These are phyloP conservation scores for Lasaia peninsularis DNA, from an alignment of 1,140 invertebrate genomes.

Conservation along the genomic window DNA sequence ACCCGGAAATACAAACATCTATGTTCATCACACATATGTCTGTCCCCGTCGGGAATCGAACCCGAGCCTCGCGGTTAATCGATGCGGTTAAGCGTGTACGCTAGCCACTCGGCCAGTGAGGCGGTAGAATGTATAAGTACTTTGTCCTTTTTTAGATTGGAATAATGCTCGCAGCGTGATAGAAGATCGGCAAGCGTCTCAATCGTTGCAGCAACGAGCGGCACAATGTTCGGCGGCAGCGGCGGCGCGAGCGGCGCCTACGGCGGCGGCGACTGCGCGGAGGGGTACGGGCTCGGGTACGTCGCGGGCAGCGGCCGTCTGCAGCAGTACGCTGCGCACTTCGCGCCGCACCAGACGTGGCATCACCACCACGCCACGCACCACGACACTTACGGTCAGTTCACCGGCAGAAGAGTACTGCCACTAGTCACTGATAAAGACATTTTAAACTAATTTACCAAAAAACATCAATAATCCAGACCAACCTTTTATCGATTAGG, in stretches of 20 bases:
- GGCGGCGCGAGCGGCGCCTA: conserved; percentile 38
- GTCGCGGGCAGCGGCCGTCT: conserved; percentile 46
- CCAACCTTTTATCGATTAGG: too few relatives aligned
- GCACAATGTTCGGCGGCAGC: conserved; percentile 28
- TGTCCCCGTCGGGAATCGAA: too few relatives aligned
- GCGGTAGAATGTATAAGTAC: neutral
- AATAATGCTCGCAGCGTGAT: neutral
- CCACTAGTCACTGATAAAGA: neutral
- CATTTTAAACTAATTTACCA: too few relatives aligned
- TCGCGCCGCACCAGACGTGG: conserved; percentile 67
- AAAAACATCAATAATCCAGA: too few relatives aligned
- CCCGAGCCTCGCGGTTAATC: neutral
- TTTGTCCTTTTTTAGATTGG: neutral
- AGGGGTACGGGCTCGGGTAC: conserved; percentile 58
- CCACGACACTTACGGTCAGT: conserved; percentile 53
- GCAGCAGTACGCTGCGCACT: conserved; percentile 62
- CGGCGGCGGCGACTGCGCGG: conserved; percentile 46
- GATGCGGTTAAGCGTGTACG: too few relatives aligned
- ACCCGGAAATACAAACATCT: too few relatives aligned
- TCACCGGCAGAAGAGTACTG: conserved; percentile 7
- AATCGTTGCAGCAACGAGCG: neutral
- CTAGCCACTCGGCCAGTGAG: too few relatives aligned
- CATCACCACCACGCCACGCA: conserved; percentile 61
- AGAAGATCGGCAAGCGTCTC: neutral
- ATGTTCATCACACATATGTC: too few relatives aligned